phyloP scores from a whole-genome alignment of 2,888 invertebrate genomes.

The Eustalomyia histrio region DNA sequence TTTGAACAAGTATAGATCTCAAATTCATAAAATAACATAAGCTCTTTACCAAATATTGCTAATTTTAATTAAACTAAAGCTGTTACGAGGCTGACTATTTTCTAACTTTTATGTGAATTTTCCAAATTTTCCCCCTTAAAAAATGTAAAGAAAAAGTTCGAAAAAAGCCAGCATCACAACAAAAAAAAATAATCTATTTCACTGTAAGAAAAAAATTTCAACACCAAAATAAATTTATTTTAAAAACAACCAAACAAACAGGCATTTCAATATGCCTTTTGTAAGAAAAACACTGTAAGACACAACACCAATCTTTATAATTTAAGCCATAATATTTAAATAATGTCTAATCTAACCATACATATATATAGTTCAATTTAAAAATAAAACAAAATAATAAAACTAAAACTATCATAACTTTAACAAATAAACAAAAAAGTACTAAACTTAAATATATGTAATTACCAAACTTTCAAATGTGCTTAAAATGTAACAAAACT shows the following conservation, averaged over 20 bases:
- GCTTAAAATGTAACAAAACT: slow-evolving; percentile 16
- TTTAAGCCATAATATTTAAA: slow-evolving; percentile 48
- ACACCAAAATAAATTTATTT: slow-evolving; percentile 54
- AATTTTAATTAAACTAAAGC: slow-evolving; percentile 40
- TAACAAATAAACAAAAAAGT: slow-evolving; percentile 9
- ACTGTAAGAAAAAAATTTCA: slow-evolving; percentile 59
- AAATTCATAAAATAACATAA: slow-evolving; percentile 45
- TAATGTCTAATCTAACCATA: slow-evolving; percentile 17
- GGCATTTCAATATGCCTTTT: slow-evolving; percentile 24
- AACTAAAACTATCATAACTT: slow-evolving; percentile 12
- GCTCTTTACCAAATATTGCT: slow-evolving; percentile 61
- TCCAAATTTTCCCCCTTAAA: too few species aligned
- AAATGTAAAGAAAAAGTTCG: too few species aligned
- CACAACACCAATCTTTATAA: slow-evolving; percentile 65
- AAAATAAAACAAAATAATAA: slow-evolving; percentile 5
- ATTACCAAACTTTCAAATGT: neutral
- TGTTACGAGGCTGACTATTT: too few species aligned
- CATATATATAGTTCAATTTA: neutral
- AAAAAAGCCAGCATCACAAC: too few species aligned
- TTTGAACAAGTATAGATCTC: slow-evolving; percentile 51
- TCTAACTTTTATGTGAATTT: too few species aligned
- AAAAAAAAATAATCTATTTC: slow-evolving; percentile 41
- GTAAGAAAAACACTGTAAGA: slow-evolving; percentile 62
- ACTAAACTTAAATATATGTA: slow-evolving; percentile 10
- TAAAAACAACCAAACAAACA: slow-evolving; percentile 36